phyloP scores from a whole-genome alignment of 2,888 invertebrate genomes.

The Cynaeus angustus region DNA sequence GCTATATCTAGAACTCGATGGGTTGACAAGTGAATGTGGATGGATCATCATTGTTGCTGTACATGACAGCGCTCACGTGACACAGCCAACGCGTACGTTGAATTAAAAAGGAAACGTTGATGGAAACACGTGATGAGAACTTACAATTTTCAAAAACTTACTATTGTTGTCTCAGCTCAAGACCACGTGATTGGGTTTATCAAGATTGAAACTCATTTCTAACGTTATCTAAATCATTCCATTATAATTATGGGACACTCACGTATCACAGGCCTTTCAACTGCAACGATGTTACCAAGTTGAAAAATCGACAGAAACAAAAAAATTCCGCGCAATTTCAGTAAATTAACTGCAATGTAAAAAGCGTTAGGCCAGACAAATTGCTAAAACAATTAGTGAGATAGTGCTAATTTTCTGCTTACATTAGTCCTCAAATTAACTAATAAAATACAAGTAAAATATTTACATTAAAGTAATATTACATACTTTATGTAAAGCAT shows the following conservation, averaged over 20 bases:
- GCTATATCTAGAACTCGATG: conserved; percentile 44
- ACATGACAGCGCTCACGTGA: conserved; percentile 48
- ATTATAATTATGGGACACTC: not conserved
- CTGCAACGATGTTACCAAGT: not conserved
- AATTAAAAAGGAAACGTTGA: conserved; percentile 25
- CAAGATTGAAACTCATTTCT: not conserved
- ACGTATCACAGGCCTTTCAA: not conserved
- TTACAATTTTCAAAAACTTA: not conserved
- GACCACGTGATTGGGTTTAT: conserved; percentile 13
- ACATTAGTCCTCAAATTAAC: not conserved
- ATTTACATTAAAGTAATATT: no score
- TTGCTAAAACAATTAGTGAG: conserved; percentile 3
- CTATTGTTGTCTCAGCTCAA: no score
- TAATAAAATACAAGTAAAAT: not conserved
- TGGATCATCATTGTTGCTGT: conserved; percentile 14
- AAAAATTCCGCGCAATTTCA: conserved; percentile 2
- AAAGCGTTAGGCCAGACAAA: not conserved
- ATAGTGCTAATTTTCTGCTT: not conserved
- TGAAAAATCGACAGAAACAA: not conserved
- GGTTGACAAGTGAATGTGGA: conserved; percentile 43
- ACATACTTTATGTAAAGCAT: no score
- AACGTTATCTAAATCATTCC: conserved; percentile 15
- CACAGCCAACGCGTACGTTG: conserved; percentile 12
- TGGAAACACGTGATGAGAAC: conserved; percentile 36
- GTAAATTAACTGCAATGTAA: not conserved